Evolutionary conservation across 2,888 invertebrate species (phyloP).

Genomic region (Galerucella pusilla): DNA sequence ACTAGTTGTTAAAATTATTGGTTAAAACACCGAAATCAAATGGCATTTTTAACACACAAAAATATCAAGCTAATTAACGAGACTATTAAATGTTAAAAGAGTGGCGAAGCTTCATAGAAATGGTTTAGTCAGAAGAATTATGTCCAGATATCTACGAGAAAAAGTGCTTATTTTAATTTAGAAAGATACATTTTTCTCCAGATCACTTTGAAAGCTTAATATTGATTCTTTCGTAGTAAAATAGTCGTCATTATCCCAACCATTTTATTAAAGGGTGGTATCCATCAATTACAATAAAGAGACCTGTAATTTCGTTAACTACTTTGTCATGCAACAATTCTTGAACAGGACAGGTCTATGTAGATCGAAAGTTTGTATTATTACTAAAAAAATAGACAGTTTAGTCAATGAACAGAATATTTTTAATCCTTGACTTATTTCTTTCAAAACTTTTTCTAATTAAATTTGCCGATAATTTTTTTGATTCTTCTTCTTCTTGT

Average conservation of each 20-base stretch:
- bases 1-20: too few species aligned
- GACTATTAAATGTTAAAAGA: too few species aligned
- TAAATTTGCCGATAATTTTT: neutral
- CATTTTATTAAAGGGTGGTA: slow-evolving; percentile 3
- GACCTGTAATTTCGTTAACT: slow-evolving; percentile 6
- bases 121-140: too few species aligned
- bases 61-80: too few species aligned
- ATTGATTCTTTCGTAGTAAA: neutral
- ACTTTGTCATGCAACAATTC: slow-evolving; percentile 10
- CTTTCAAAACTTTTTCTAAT: too few species aligned
- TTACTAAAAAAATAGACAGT: neutral
- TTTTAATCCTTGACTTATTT: too few species aligned
- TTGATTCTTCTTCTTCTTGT: neutral
- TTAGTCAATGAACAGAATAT: neutral
- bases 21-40: too few species aligned
- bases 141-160: too few species aligned
- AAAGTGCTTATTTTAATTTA: too few species aligned
- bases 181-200: too few species aligned
- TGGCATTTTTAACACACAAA: too few species aligned
- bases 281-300: slow-evolving; percentile 14
- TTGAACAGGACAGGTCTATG: neutral
- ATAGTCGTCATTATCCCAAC: neutral
- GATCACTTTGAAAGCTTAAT: neutral
- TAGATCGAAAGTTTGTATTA: neutral
- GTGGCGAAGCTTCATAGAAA: too few species aligned